These are phyloP conservation scores for Macropodus opercularis DNA, from an alignment of 2,797 vertebrate genomes.

Conservation along the genomic window DNA sequence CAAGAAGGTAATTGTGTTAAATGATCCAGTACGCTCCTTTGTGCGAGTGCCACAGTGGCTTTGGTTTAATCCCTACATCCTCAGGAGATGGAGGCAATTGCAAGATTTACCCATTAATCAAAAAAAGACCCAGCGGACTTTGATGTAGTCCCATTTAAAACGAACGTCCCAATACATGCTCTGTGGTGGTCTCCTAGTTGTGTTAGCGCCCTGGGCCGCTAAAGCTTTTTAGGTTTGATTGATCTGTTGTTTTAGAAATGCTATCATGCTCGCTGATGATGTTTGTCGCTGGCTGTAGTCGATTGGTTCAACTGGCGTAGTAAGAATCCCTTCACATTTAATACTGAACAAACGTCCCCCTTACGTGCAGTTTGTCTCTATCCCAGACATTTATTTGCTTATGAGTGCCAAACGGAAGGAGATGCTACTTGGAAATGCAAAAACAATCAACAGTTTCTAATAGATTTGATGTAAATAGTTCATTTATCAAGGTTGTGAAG, in stretches of 20 bases:
- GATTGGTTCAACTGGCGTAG: conserved; percentile 15
- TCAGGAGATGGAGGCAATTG: conserved; percentile 50
- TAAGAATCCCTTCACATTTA: conserved; percentile 34
- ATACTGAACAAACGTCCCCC: conserved; percentile 2
- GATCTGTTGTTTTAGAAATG: conserved; percentile 6
- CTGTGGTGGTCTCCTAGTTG: conserved; percentile 12
- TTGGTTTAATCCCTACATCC: conserved; percentile 63
- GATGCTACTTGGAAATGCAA: conserved; percentile 14
- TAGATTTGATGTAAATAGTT: conserved; percentile 13
- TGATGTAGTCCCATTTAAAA: conserved; percentile 13
- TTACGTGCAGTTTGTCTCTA: conserved; percentile 13
- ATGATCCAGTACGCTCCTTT: conserved; percentile 63
- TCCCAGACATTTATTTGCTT: conserved; percentile 33
- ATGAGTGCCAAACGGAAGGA: conserved; percentile 29
- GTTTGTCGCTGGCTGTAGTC: background rate
- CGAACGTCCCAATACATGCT: background rate
- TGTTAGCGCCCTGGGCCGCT: conserved; percentile 4
- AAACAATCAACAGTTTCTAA: conserved; percentile 34
- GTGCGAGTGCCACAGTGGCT: conserved; percentile 47
- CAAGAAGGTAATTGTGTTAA: conserved; percentile 71
- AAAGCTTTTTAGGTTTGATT: conserved; percentile 10
- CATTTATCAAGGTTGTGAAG: conserved; percentile 42
- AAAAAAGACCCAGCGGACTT: conserved; percentile 20
- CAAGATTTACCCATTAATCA: conserved; percentile 38
- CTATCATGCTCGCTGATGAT: background rate